Evolutionary conservation across 1,140 invertebrate species (phyloP).

Genomic region (Doryteuthis pealeii): DNA sequence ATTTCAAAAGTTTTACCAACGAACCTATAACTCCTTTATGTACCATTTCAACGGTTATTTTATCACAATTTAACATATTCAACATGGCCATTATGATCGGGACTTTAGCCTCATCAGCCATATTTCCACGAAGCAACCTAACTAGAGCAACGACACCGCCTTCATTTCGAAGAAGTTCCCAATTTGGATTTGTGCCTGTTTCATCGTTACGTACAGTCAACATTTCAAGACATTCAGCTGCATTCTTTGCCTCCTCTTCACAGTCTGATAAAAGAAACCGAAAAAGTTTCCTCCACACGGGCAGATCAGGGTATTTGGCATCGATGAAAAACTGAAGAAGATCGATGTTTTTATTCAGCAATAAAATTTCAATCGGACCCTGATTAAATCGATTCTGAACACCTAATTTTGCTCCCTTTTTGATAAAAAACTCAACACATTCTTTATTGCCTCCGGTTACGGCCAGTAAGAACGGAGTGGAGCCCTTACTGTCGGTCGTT

Average conservation of each 20-base stretch:
- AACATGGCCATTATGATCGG: constrained; percentile 46
- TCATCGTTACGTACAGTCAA: constrained; percentile 42
- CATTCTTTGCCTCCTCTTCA: constrained; percentile 50
- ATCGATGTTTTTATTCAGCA: constrained; percentile 44
- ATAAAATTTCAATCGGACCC: constrained; percentile 55
- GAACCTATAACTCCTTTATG: constrained; percentile 45
- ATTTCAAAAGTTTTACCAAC: constrained; percentile 48
- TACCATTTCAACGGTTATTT: constrained; percentile 50
- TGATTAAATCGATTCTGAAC: constrained; percentile 50
- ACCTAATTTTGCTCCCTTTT: constrained; percentile 43
- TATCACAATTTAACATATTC: constrained; percentile 45
- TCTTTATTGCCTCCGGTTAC: constrained; percentile 50
- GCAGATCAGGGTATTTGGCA: constrained; percentile 40
- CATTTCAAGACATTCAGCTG: constrained; percentile 50
- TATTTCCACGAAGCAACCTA: constrained; percentile 44
- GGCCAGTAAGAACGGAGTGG: constrained; percentile 56
- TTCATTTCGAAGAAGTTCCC: constrained; percentile 40
- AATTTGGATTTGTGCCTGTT: constrained; percentile 38
- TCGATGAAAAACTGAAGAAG: constrained; percentile 53
- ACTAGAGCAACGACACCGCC: constrained; percentile 44
- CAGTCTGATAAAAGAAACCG: constrained; percentile 49
- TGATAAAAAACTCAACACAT: constrained; percentile 46
- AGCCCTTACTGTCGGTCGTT: constrained; percentile 48
- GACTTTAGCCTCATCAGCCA: constrained; percentile 45
- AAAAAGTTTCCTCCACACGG: constrained; percentile 57